Conservation (phyloP, 1,140 invertebrate species). For the Drosophila suzukii region DNA sequence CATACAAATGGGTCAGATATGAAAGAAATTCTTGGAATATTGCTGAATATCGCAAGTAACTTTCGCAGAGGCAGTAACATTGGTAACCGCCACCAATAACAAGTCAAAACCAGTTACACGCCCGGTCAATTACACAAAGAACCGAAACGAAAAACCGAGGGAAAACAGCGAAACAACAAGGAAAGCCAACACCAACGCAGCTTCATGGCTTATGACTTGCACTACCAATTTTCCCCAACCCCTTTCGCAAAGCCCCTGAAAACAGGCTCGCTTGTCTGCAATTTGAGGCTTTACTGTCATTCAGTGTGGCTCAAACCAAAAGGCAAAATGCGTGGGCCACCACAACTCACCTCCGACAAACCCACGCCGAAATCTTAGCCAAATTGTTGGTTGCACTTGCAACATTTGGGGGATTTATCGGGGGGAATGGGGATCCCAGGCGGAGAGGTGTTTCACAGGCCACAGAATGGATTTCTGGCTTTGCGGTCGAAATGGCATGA, state of each 20-base stretch:
- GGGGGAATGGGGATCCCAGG: not conserved
- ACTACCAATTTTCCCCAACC: slow-evolving; percentile 23
- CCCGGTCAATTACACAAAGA: slow-evolving; percentile 45
- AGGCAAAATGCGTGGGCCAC: slow-evolving; percentile 56
- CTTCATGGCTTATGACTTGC: slow-evolving; percentile 38
- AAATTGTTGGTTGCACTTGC: slow-evolving; percentile 73
- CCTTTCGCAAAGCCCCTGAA: slow-evolving; percentile 12
- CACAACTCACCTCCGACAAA: slow-evolving; percentile 1
- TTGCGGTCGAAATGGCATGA: slow-evolving; percentile 61
- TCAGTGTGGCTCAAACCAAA: slow-evolving; percentile 41
- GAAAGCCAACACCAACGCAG: slow-evolving; percentile 40
- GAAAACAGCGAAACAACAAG: slow-evolving; percentile 15
- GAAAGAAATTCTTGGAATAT: slow-evolving; percentile 31
- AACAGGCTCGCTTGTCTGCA: slow-evolving; percentile 59
- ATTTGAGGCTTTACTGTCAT: slow-evolving; percentile 77
- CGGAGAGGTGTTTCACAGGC: slow-evolving; percentile 15
- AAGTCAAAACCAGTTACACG: slow-evolving; percentile 68
- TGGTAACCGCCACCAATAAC: slow-evolving; percentile 40
- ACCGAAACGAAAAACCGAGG: slow-evolving; percentile 28
- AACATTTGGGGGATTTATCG: slow-evolving; percentile 8
- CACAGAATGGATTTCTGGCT: slow-evolving; percentile 54
- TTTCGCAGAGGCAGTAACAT: slow-evolving; percentile 14
- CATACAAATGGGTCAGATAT: slow-evolving; percentile 52
- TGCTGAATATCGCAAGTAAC: slow-evolving; percentile 3
- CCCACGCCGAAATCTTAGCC: slow-evolving; percentile 72